phyloP scores from a whole-genome alignment of 2,797 vertebrate genomes.

The Calcarius lapponicus region DNA sequence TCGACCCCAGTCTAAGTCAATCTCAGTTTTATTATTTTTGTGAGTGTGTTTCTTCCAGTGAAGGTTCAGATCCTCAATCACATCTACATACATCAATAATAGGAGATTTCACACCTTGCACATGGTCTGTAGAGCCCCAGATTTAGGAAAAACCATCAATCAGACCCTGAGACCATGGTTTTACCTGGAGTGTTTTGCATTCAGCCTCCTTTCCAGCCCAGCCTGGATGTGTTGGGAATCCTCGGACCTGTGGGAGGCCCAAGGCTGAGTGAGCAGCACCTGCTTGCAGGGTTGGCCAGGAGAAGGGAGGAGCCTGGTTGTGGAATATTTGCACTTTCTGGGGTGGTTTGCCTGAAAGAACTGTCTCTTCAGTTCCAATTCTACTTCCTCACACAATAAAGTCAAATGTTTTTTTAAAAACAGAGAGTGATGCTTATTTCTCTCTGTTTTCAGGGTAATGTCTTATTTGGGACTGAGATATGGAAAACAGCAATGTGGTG shows the following conservation, averaged over 20 bases:
- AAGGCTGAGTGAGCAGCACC: background rate
- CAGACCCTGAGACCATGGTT: accelerated
- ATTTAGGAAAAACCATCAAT: background rate
- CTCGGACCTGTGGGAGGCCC: background rate
- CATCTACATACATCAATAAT: background rate
- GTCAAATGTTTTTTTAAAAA: conserved; percentile 44
- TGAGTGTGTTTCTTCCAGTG: background rate
- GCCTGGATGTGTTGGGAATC: background rate
- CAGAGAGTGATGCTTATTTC: conserved; percentile 73
- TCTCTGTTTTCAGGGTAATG: conserved; percentile 78
- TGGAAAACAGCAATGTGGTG: conserved; percentile 76
- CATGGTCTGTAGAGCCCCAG: background rate
- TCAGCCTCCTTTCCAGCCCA: background rate
- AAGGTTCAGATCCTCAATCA: background rate
- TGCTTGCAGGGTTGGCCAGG: background rate
- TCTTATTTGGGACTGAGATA: conserved; percentile 70
- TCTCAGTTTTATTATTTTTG: background rate
- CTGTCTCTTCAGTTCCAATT: conserved; percentile 69
- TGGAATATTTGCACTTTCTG: background rate
- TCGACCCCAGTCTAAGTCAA: background rate
- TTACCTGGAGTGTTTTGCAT: background rate
- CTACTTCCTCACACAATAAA: conserved; percentile 73
- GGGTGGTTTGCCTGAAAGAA: background rate
- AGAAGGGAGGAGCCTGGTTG: background rate
- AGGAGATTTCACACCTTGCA: background rate